phyloP scores from a whole-genome alignment of 2,888 invertebrate genomes.

The Dasysyrphus albostriatus region DNA sequence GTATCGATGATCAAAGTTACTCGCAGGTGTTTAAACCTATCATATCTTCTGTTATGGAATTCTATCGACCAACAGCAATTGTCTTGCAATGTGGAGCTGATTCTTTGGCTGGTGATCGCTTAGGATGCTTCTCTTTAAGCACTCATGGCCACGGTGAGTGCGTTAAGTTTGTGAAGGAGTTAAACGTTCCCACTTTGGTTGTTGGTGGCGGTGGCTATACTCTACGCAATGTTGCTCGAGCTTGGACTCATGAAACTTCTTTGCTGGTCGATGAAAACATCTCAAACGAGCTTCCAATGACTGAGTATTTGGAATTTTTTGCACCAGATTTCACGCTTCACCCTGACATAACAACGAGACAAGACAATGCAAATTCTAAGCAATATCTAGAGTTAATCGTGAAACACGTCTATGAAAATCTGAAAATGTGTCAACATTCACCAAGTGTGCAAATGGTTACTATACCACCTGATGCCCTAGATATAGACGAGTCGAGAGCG shows the following conservation, averaged over 20 bases:
- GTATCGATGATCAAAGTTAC: conserved; percentile 97
- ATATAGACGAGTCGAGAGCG: conserved; percentile 87
- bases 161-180: conserved; percentile 96
- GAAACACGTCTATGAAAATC: conserved; percentile 94
- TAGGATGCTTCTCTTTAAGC: conserved; percentile 98
- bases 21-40: conserved; percentile 97
- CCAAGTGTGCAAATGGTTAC: conserved; percentile 99
- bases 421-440: conserved; percentile 96
- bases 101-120: conserved; percentile 95
- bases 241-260: conserved; percentile 99
- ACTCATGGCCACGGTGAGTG: conserved; percentile 99
- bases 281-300: conserved; percentile 97
- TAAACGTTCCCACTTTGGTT: conserved; percentile 96
- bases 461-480: conserved; percentile 92
- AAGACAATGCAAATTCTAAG: conserved; percentile 97
- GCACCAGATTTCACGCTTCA: conserved; percentile 98
- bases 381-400: conserved; percentile 97
- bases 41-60: conserved; percentile 97
- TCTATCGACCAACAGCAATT: conserved; percentile 97
- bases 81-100: conserved; percentile 99
- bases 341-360: conserved; percentile 94
- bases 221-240: conserved; percentile 97
- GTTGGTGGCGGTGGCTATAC: conserved; percentile 95
- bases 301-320: conserved; percentile 98
- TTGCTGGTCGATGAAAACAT: conserved; percentile 96